Conservation (phyloP, 1,140 invertebrate genomes). For the Drosophila teissieri region DNA sequence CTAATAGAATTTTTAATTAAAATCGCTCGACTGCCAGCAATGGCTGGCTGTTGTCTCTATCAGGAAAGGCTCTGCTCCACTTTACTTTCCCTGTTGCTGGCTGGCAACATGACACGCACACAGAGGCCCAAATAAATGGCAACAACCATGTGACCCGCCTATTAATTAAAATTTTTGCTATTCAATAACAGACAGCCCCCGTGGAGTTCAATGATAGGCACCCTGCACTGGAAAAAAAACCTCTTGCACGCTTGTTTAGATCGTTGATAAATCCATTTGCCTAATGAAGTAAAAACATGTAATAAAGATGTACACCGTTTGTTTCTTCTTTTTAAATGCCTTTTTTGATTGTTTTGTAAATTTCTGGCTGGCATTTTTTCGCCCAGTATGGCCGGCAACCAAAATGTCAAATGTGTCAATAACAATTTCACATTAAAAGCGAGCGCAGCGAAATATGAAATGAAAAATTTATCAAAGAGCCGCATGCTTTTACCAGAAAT, state of each 20-base stretch:
- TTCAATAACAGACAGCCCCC: constrained; percentile 57
- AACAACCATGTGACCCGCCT: constrained; percentile 51
- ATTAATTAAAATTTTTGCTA: constrained; percentile 80
- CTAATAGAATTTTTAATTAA: constrained; percentile 83
- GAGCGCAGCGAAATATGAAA: constrained; percentile 47
- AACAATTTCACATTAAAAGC: constrained; percentile 65
- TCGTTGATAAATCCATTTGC: no score
- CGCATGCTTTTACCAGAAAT: constrained; percentile 32
- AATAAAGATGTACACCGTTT: neutral
- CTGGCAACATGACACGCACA: constrained; percentile 71
- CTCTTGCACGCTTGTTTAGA: no score
- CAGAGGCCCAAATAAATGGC: constrained; percentile 52
- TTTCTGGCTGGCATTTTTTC: neutral
- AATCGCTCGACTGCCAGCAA: constrained; percentile 58
- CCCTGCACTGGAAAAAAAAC: constrained; percentile 3
- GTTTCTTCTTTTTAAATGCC: no score
- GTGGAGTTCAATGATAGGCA: constrained; percentile 32
- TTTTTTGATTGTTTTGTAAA: neutral
- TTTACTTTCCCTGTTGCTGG: constrained; percentile 54
- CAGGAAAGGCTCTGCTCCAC: constrained; percentile 28
- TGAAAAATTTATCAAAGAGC: constrained; percentile 56
- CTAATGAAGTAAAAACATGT: neutral
- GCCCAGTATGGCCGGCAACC: constrained; percentile 17
- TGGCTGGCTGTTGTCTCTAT: constrained; percentile 46
- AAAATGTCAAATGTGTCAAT: constrained; percentile 79